A percentile compares a stretch with the other conserved stretches of the same genome.
Conservation (phyloP, 2,797 vertebrate species). For the Dicrostonyx torquatus region DNA sequence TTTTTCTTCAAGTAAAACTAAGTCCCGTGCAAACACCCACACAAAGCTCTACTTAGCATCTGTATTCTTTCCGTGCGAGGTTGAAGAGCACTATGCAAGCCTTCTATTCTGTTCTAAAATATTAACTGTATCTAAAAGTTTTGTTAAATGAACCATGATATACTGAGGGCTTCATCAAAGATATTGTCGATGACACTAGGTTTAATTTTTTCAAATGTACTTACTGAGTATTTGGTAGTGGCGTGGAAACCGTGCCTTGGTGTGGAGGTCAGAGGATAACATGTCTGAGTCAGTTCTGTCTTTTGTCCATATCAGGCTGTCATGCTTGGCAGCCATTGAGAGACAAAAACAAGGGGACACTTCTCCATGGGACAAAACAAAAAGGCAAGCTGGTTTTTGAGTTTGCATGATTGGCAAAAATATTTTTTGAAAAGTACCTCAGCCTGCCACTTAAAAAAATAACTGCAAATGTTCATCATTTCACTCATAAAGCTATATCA, state of each 20-base stretch:
- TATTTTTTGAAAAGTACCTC: not conserved
- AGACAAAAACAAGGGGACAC: not conserved
- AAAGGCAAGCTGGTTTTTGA: not conserved
- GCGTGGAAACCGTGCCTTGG: not conserved
- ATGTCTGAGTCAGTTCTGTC: not conserved
- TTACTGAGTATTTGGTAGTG: not conserved
- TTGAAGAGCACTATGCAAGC: not conserved
- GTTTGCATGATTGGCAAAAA: not conserved
- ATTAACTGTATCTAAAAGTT: not conserved
- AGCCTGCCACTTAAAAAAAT: not conserved
- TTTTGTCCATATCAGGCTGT: not conserved
- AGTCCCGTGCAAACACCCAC: not conserved
- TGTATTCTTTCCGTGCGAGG: not conserved
- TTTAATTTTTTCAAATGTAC: not conserved
- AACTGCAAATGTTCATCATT: not conserved
- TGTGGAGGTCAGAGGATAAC: not conserved
- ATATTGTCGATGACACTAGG: not conserved
- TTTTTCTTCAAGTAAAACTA: not conserved
- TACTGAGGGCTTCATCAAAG: not conserved
- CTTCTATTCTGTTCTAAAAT: not conserved
- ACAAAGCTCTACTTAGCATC: not conserved
- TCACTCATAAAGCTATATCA: not conserved
- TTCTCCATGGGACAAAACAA: not conserved
- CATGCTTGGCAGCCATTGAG: not conserved
- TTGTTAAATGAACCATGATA: not conserved